Conservation (phyloP, 2,113 vertebrate species). For the Pachyramphus minor region DNA sequence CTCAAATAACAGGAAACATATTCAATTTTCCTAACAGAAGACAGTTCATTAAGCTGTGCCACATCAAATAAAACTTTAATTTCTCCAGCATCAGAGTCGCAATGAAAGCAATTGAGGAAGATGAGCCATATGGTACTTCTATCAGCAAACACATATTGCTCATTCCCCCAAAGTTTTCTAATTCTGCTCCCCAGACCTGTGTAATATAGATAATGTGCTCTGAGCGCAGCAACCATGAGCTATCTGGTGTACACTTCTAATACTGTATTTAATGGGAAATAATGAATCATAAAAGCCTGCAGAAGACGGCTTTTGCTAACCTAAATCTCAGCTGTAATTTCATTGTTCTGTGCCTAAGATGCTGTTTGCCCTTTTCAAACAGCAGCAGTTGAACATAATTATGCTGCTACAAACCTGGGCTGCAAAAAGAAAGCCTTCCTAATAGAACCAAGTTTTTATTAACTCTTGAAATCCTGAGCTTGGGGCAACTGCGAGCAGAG, state of each 20-base stretch:
- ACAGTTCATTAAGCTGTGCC: constrained; percentile 88
- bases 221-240: constrained; percentile 82
- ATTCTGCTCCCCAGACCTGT: constrained; percentile 86
- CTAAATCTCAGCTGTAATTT: constrained; percentile 89
- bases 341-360: constrained; percentile 85
- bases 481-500: background rate
- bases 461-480: constrained; percentile 74
- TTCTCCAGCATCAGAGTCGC: constrained; percentile 86
- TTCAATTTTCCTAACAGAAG: constrained; percentile 89
- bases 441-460: constrained; percentile 74
- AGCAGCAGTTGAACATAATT: constrained; percentile 82
- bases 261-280: constrained; percentile 90
- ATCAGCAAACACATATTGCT: constrained; percentile 88
- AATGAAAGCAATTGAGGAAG: constrained; percentile 88
- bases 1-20: constrained; percentile 89
- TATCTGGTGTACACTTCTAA: constrained; percentile 87
- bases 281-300: constrained; percentile 86
- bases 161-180: constrained; percentile 89
- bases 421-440: constrained; percentile 64
- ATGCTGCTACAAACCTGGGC: constrained; percentile 74
- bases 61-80: constrained; percentile 90
- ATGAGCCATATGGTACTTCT: constrained; percentile 87
- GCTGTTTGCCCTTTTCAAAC: constrained; percentile 81
- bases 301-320: constrained; percentile 83
- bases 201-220: constrained; percentile 88